Evolutionary conservation across 2,888 invertebrate species (phyloP).

Genomic region (Heliconius cydno): DNA sequence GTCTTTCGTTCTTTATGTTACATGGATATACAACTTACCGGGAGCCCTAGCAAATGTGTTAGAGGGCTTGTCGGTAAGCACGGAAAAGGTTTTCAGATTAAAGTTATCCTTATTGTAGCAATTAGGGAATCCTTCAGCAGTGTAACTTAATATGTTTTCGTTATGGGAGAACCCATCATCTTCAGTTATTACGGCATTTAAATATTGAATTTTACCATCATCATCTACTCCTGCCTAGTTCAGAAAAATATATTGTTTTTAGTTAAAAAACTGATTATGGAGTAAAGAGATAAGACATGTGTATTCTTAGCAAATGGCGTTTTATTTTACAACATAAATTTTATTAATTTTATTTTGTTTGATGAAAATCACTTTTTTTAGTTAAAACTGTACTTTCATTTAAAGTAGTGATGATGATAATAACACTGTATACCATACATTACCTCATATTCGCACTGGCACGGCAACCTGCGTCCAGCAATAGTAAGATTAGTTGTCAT

Average conservation of each 20-base stretch:
- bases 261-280: neutral
- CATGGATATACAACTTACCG: conserved; percentile 65
- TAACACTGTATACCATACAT: too few relatives aligned
- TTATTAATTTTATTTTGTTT: too few relatives aligned
- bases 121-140: conserved; percentile 70
- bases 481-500: conserved; percentile 85
- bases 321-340: too few relatives aligned
- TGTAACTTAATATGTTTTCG: conserved; percentile 71
- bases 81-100: conserved; percentile 70
- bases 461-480: conserved; percentile 81
- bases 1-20: too few relatives aligned
- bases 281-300: too few relatives aligned
- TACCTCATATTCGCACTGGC: conserved; percentile 84
- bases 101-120: conserved; percentile 84
- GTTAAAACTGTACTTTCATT: too few relatives aligned
- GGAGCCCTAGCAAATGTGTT: conserved; percentile 88
- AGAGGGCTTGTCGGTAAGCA: conserved; percentile 86
- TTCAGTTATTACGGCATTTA: conserved; percentile 78
- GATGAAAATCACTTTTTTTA: too few relatives aligned
- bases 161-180: conserved; percentile 79
- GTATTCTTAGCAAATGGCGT: too few relatives aligned
- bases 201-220: conserved; percentile 86
- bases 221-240: conserved; percentile 84
- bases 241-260: neutral
- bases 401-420: too few relatives aligned